These are phyloP conservation scores for Stratiomys singularior DNA, from an alignment of 2,888 invertebrate species.

Conservation along the genomic window DNA sequence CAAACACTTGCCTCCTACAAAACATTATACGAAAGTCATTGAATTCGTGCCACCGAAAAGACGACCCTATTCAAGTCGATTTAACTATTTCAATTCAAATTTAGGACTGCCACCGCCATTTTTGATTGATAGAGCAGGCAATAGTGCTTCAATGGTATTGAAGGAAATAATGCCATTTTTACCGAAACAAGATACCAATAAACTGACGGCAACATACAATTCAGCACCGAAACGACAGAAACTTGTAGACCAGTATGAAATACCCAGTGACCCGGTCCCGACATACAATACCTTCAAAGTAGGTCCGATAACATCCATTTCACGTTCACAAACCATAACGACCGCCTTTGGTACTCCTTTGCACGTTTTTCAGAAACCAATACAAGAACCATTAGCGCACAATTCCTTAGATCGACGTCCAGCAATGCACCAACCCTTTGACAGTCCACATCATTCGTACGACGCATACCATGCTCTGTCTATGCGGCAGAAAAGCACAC, in stretches of 20 bases:
- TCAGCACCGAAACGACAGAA: conserved; percentile 48
- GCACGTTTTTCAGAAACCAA: conserved; percentile 40
- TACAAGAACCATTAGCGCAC: conserved; percentile 9
- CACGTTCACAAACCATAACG: conserved; percentile 63
- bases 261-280: conserved; percentile 51
- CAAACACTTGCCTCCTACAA: conserved; percentile 20
- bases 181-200: conserved; percentile 54
- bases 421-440: not conserved
- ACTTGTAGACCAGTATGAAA: conserved; percentile 51
- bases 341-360: conserved; percentile 60
- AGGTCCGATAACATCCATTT: conserved; percentile 60
- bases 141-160: conserved; percentile 60
- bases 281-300: conserved; percentile 51
- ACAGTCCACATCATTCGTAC: conserved; percentile 47
- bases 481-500: conserved; percentile 49
- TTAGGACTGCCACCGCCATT: conserved; percentile 46
- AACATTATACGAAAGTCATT: conserved; percentile 1
- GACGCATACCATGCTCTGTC: conserved; percentile 51
- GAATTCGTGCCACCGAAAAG: conserved; percentile 12
- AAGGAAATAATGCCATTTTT: conserved; percentile 62
- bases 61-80: conserved; percentile 6
- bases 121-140: conserved; percentile 51
- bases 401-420: conserved; percentile 10
- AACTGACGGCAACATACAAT: conserved; percentile 55
- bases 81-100: conserved; percentile 44